A percentile compares a stretch with the other conserved stretches of the same genome.
phyloP scores from a whole-genome alignment of 2,888 invertebrate genomes.

The Diploptera punctata region DNA sequence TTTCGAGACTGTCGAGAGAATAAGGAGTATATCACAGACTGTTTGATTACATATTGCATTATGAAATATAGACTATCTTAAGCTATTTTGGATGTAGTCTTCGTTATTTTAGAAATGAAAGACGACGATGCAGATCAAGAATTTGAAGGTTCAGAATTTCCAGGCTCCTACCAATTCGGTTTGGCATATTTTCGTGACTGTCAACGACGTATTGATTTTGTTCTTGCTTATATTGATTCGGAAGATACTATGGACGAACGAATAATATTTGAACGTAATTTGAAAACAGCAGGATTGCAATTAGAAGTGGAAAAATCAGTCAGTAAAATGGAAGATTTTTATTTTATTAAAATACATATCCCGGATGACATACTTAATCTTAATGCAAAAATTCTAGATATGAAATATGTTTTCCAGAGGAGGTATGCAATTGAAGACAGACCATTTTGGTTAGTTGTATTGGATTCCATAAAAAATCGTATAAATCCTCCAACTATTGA shows the following conservation, averaged over 20 bases:
- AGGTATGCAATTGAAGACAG: not conserved
- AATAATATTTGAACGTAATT: not conserved
- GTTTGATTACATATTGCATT: no score
- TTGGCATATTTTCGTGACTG: not conserved
- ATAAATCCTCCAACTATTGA: not conserved
- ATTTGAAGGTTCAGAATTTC: not conserved
- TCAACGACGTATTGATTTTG: not conserved
- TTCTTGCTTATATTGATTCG: not conserved
- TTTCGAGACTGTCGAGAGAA: no score
- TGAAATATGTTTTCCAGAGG: not conserved
- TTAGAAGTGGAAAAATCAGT: not conserved
- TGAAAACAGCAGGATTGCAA: not conserved
- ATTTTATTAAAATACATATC: not conserved
- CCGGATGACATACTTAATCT: not conserved
- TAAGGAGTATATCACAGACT: no score
- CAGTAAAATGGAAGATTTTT: not conserved
- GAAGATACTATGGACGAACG: not conserved
- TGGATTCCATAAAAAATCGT: not conserved
- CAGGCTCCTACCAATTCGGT: not conserved
- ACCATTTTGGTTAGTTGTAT: not conserved
- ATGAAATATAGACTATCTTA: no score
- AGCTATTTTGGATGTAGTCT: no score
- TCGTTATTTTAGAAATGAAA: no score
- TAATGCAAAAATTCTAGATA: not conserved
- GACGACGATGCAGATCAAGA: no score